Evolutionary conservation across 2,797 vertebrate genomes (phyloP).

Genomic region (Gadopsis marmoratus): DNA sequence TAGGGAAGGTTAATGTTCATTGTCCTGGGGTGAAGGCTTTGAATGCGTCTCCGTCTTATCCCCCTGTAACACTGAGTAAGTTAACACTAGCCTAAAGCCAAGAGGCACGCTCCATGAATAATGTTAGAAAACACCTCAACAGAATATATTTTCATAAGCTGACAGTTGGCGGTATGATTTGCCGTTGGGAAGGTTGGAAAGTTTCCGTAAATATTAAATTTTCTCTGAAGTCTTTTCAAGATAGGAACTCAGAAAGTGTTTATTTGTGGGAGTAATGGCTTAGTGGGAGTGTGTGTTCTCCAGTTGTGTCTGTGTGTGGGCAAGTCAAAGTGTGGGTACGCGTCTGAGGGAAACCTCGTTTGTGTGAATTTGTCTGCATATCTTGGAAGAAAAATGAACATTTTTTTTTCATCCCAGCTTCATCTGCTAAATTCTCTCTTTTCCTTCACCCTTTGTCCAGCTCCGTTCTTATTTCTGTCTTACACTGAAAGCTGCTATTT

Average conservation of each 20-base stretch:
- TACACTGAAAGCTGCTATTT: neutral
- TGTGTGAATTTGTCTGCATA: constrained; percentile 27
- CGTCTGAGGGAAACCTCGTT: constrained; percentile 36
- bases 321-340: constrained; percentile 11
- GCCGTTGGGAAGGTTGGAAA: constrained; percentile 47
- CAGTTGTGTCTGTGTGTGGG: constrained; percentile 5
- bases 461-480: neutral
- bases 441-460: neutral
- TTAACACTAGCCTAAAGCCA: constrained; percentile 19
- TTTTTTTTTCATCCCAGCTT: neutral
- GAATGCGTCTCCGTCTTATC: constrained; percentile 25
- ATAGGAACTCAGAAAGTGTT: constrained; percentile 8
- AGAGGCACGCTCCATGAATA: constrained; percentile 37
- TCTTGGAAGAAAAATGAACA: constrained; percentile 3
- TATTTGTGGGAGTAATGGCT: neutral
- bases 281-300: neutral
- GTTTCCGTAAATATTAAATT: constrained; percentile 48
- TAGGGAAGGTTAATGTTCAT: constrained; percentile 28
- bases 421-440: neutral
- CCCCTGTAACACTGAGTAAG: neutral
- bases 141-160: constrained; percentile 38
- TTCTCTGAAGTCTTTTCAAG: constrained; percentile 36
- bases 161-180: constrained; percentile 25
- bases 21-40: constrained; percentile 11
- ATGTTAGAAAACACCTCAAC: constrained; percentile 27